These are phyloP conservation scores for Escarpia spicata DNA, from an alignment of 2,888 invertebrate species.

Conservation along the genomic window DNA sequence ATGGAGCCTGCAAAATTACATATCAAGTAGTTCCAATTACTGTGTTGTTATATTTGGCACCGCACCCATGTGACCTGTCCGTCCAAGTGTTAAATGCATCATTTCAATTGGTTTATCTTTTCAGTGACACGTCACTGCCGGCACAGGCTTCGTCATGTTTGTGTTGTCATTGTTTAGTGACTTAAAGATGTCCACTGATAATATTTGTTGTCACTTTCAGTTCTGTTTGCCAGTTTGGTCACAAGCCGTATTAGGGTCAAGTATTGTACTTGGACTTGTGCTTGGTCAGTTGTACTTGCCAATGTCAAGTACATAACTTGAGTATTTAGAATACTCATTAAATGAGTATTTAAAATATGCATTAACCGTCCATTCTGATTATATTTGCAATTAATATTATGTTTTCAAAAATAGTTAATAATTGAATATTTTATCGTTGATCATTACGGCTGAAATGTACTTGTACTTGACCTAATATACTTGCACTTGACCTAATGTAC, in stretches of 20 bases:
- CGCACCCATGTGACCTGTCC: background rate
- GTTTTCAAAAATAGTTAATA: no score
- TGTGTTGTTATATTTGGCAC: background rate
- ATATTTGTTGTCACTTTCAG: background rate
- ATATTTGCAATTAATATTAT: no score
- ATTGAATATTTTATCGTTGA: no score
- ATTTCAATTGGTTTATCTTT: background rate
- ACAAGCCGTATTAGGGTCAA: background rate
- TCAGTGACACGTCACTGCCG: background rate
- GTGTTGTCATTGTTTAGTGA: background rate
- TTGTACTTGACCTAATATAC: no score
- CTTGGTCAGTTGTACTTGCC: no score
- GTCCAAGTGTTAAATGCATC: background rate
- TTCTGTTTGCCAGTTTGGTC: background rate
- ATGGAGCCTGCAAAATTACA: background rate
- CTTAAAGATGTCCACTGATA: background rate
- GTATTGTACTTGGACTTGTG: no score
- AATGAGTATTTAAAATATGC: no score
- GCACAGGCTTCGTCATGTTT: background rate
- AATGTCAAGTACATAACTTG: no score
- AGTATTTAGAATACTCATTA: no score
- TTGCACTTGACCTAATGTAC: no score
- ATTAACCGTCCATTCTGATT: no score
- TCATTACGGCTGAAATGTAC: no score
- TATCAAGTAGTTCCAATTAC: background rate